These are phyloP conservation scores for Amphiprion percula DNA, from an alignment of 2,113 vertebrate species.

Conservation along the genomic window DNA sequence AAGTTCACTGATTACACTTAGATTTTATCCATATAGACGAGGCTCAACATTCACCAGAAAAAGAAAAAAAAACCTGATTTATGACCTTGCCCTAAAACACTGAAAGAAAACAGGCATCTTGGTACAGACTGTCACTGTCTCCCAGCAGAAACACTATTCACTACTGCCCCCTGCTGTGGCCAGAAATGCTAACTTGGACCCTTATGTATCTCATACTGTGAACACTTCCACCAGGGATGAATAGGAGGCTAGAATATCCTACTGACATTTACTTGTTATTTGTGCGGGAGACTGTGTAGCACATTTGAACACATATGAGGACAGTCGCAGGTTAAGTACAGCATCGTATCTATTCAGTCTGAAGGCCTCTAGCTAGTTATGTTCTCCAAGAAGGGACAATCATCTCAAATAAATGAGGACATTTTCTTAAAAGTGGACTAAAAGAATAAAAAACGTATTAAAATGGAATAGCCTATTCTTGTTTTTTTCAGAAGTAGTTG, in stretches of 20 bases:
- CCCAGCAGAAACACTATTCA: slow-evolving; percentile 57
- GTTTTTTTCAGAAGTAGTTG: background rate
- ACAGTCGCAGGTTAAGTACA: background rate
- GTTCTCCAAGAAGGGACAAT: background rate
- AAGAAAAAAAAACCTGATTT: slow-evolving; percentile 10
- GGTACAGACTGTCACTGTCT: background rate
- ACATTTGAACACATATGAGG: background rate
- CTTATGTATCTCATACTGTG: background rate
- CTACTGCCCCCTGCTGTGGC: slow-evolving; percentile 80
- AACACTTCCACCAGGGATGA: background rate
- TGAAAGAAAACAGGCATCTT: slow-evolving; percentile 15
- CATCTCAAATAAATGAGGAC: background rate
- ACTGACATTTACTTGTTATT: background rate
- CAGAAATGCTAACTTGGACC: background rate
- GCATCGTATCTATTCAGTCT: background rate
- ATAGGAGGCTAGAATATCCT: background rate
- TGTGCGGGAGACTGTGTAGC: background rate
- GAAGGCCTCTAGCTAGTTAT: background rate
- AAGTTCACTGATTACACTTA: slow-evolving; percentile 12
- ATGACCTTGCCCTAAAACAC: slow-evolving; percentile 48
- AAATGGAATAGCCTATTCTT: slow-evolving; percentile 3
- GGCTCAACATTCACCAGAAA: slow-evolving; percentile 3
- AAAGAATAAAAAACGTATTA: background rate
- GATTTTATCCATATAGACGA: slow-evolving; percentile 8
- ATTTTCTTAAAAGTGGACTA: background rate